Conservation (phyloP, 1,140 invertebrate genomes). For the Bombyx mori region DNA sequence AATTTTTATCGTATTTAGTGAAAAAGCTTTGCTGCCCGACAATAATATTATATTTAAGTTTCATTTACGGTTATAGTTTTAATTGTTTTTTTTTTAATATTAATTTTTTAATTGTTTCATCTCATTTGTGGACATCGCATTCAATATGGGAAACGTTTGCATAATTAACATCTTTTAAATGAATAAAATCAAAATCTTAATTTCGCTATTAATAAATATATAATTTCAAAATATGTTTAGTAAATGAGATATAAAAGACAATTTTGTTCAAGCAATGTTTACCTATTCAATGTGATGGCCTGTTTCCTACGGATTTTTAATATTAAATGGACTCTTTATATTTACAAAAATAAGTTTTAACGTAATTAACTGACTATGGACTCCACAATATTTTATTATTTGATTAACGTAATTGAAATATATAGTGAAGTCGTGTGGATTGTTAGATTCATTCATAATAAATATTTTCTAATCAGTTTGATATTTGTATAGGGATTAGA, state of each 20-base stretch:
- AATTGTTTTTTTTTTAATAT: too few species aligned
- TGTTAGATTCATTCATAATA: too few species aligned
- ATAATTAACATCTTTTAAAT: not conserved
- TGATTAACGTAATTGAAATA: too few species aligned
- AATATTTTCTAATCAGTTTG: too few species aligned
- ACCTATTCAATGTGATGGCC: not conserved
- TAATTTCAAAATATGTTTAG: not conserved
- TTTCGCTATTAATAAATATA: not conserved
- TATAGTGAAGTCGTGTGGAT: too few species aligned
- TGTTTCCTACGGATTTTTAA: not conserved
- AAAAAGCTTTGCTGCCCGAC: conserved; percentile 45
- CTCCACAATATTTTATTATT: too few species aligned
- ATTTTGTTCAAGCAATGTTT: not conserved
- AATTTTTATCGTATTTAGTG: conserved; percentile 31
- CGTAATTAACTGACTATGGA: not conserved
- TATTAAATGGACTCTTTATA: not conserved
- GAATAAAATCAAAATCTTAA: not conserved
- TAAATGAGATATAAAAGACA: too few species aligned
- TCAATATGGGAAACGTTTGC: conserved; percentile 8
- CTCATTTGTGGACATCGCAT: conserved; percentile 18
- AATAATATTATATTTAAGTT: conserved; percentile 46
- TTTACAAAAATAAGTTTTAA: not conserved
- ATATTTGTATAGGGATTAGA: too few species aligned
- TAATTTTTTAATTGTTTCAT: conserved; percentile 14
- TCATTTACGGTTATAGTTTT: conserved; percentile 10